These are phyloP conservation scores for Lates japonicus DNA, from an alignment of 2,797 vertebrate species.

Conservation along the genomic window DNA sequence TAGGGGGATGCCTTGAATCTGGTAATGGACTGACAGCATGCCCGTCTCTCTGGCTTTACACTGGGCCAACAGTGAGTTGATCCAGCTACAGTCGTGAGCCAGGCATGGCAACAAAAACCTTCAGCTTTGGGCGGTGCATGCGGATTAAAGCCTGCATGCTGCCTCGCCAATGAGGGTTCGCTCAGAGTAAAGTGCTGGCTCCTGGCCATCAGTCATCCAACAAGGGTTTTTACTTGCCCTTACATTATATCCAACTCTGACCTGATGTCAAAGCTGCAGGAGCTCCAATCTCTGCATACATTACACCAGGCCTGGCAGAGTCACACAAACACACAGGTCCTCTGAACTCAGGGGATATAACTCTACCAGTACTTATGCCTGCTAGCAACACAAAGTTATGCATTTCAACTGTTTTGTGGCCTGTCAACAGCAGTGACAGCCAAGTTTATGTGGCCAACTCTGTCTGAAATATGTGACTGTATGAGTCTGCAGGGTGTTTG, in stretches of 20 bases:
- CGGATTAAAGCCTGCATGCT: conserved; percentile 48
- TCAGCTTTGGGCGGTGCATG: conserved; percentile 40
- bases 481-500: background rate
- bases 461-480: fast-evolving
- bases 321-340: conserved; percentile 16
- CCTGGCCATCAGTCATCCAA: conserved; percentile 67
- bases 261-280: conserved; percentile 59
- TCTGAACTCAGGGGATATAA: background rate
- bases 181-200: conserved; percentile 68
- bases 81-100: conserved; percentile 49
- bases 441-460: conserved; percentile 13
- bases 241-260: conserved; percentile 69
- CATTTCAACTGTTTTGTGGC: conserved; percentile 7
- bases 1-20: conserved; percentile 9
- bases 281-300: conserved; percentile 48
- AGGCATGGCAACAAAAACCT: conserved; percentile 45
- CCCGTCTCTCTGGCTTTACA: conserved; percentile 24
- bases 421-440: background rate
- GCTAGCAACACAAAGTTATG: conserved; percentile 6
- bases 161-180: conserved; percentile 51
- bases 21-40: conserved; percentile 33
- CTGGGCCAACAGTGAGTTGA: conserved; percentile 23
- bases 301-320: conserved; percentile 29
- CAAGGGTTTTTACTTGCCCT: conserved; percentile 64
- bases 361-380: background rate